Conservation (phyloP, 2,888 invertebrate species). For the Drosophila longiperda region DNA sequence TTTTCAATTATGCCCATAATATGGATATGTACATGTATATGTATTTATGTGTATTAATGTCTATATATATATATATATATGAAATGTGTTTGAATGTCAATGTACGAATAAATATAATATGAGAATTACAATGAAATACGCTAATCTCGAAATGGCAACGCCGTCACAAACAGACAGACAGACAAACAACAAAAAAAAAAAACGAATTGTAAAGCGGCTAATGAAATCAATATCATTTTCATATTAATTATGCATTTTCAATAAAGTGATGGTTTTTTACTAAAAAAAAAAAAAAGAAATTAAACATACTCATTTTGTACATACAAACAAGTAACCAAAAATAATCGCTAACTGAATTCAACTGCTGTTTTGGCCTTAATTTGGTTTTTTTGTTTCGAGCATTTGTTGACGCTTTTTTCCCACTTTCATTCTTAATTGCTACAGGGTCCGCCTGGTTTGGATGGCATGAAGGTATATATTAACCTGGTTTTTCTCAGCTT, state of each 20-base stretch:
- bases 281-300: slow-evolving; percentile 51
- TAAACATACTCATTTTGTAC: slow-evolving; percentile 19
- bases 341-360: not conserved
- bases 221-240: slow-evolving; percentile 72
- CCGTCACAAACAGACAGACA: slow-evolving; percentile 5
- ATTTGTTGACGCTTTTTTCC: slow-evolving; percentile 52
- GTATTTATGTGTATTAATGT: slow-evolving; percentile 61
- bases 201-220: slow-evolving; percentile 64
- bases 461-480: slow-evolving; percentile 96
- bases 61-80: slow-evolving; percentile 38
- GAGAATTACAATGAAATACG: slow-evolving; percentile 14
- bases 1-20: slow-evolving; percentile 51
- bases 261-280: slow-evolving; percentile 80
- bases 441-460: slow-evolving; percentile 96
- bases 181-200: slow-evolving; percentile 2
- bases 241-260: slow-evolving; percentile 78
- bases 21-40: slow-evolving; percentile 33
- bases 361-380: slow-evolving; percentile 11
- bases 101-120: slow-evolving; percentile 14
- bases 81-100: slow-evolving; percentile 49
- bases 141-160: slow-evolving; percentile 27
- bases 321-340: slow-evolving; percentile 18
- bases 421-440: slow-evolving; percentile 54
- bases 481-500: slow-evolving; percentile 49
- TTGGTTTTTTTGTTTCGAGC: slow-evolving; percentile 19